phyloP scores from a whole-genome alignment of 30 jellyfish, hydroid and myxozoan species.

The Chironex yamaguchii region DNA sequence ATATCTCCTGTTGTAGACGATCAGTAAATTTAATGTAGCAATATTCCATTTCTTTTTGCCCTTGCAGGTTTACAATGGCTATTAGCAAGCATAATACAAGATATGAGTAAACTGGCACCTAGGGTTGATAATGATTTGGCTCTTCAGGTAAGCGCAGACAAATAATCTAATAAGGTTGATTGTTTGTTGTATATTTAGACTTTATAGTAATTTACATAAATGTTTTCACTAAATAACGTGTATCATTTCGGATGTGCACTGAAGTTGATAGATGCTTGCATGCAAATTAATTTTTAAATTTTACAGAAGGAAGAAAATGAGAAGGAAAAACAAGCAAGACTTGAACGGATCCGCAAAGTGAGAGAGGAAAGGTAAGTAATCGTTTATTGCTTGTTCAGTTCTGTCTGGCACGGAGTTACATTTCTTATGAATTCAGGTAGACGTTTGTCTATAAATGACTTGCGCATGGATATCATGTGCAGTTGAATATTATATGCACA shows the following conservation, averaged over 20 bases:
- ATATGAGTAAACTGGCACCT: slow-evolving; percentile 64
- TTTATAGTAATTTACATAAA: too few species aligned
- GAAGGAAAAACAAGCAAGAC: slow-evolving; percentile 75
- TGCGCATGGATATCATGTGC: too few species aligned
- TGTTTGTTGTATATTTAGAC: too few species aligned
- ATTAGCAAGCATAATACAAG: slow-evolving; percentile 52
- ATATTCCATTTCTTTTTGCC: not conserved
- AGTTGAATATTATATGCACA: too few species aligned
- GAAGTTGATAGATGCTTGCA: too few species aligned
- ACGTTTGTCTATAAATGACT: not conserved
- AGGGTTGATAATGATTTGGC: slow-evolving; percentile 86
- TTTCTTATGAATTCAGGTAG: not conserved
- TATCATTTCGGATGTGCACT: too few species aligned
- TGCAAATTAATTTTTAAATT: not conserved
- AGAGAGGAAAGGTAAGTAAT: slow-evolving; percentile 88
- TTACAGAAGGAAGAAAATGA: slow-evolving; percentile 86
- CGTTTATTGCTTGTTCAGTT: not conserved
- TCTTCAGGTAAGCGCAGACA: slow-evolving; percentile 62
- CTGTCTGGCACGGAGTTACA: not conserved
- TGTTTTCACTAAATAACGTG: too few species aligned
- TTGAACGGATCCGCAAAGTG: slow-evolving; percentile 77
- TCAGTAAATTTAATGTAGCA: too few species aligned
- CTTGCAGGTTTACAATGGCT: slow-evolving; percentile 87
- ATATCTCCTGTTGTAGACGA: too few species aligned
- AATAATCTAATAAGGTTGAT: not conserved